Conservation (phyloP, 2,113 vertebrate species). For the Nematolebias whitei region DNA sequence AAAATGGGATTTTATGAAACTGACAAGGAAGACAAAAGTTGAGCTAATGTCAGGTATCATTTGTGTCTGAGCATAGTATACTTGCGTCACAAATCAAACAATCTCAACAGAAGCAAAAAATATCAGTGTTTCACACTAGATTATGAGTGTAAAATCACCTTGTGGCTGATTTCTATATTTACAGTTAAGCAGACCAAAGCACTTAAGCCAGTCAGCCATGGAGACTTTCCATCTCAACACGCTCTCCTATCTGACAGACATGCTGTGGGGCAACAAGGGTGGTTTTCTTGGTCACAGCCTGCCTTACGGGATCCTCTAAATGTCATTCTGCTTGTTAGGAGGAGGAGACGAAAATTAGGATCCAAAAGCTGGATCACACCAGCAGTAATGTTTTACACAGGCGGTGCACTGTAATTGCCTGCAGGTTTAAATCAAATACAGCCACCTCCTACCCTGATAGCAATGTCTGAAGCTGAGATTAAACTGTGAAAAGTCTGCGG, state of each 20-base stretch:
- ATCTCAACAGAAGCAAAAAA: background rate
- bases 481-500: conserved; percentile 30
- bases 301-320: conserved; percentile 65
- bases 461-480: conserved; percentile 39
- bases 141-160: conserved; percentile 35
- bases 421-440: conserved; percentile 65
- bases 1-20: too few relatives aligned
- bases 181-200: conserved; percentile 21
- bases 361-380: conserved; percentile 44
- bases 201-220: conserved; percentile 38
- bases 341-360: conserved; percentile 32
- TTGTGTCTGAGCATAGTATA: background rate
- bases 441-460: conserved; percentile 27
- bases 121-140: background rate
- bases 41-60: background rate
- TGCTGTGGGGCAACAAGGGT: conserved; percentile 41
- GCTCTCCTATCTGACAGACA: conserved; percentile 41
- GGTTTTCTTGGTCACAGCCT: conserved; percentile 68
- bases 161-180: conserved; percentile 46
- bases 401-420: conserved; percentile 59
- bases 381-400: conserved; percentile 68
- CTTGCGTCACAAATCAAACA: background rate
- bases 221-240: conserved; percentile 31
- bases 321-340: conserved; percentile 52
- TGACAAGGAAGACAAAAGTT: too few relatives aligned